Evolutionary conservation across 2,888 invertebrate genomes (phyloP).

Genomic region (Plutella xylostella): DNA sequence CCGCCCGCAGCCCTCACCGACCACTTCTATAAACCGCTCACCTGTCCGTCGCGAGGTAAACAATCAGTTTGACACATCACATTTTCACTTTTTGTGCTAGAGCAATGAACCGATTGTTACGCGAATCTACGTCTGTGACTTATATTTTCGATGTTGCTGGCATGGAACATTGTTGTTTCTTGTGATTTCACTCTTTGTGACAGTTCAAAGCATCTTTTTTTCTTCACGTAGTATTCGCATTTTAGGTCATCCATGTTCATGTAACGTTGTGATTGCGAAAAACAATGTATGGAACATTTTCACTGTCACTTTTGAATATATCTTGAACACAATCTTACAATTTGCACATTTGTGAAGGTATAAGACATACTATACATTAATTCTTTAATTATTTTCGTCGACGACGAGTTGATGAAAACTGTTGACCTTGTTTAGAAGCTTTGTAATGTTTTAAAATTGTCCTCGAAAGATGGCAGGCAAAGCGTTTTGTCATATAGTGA

Average conservation of each 20-base stretch:
- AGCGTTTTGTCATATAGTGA: not conserved
- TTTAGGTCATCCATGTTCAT: slow-evolving; percentile 72
- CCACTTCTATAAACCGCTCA: slow-evolving; percentile 65
- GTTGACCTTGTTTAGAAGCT: slow-evolving; percentile 72
- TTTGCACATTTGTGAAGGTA: slow-evolving; percentile 39
- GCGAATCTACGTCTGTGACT: slow-evolving; percentile 43
- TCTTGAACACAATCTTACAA: slow-evolving; percentile 39
- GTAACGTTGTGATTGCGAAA: slow-evolving; percentile 71
- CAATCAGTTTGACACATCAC: slow-evolving; percentile 71
- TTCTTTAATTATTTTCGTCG: slow-evolving; percentile 60
- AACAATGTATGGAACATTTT: slow-evolving; percentile 67
- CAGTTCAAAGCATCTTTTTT: slow-evolving; percentile 63
- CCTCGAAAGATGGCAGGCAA: slow-evolving; percentile 5
- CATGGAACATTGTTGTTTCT: slow-evolving; percentile 52
- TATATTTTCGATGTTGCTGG: slow-evolving; percentile 45
- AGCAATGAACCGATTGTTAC: slow-evolving; percentile 47
- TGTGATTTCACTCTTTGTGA: slow-evolving; percentile 54
- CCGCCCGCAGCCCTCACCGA: slow-evolving; percentile 55
- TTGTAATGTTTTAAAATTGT: slow-evolving; percentile 1
- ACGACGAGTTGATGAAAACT: slow-evolving; percentile 65
- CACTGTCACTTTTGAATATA: slow-evolving; percentile 57
- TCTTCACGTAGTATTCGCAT: slow-evolving; percentile 69
- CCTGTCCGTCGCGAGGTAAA: slow-evolving; percentile 66
- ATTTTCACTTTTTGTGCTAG: slow-evolving; percentile 65
- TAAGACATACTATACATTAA: slow-evolving; percentile 50